These are phyloP conservation scores for Trisateles emortualis DNA, from an alignment of 2,888 invertebrate species.

Conservation along the genomic window DNA sequence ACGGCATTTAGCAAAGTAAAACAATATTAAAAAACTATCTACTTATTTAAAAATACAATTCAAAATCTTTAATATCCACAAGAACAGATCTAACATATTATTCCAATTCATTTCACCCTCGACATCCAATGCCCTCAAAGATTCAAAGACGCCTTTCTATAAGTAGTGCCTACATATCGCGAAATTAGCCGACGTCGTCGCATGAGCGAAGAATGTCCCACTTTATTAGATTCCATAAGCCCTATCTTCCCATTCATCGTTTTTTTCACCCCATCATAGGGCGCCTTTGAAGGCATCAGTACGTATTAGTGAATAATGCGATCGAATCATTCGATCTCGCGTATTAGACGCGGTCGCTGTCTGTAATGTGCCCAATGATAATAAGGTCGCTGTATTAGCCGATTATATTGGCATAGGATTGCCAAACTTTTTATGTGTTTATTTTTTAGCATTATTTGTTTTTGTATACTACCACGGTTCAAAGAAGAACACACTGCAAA, in stretches of 20 bases:
- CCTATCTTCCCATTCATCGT: slow-evolving; percentile 82
- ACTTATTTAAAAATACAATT: neutral
- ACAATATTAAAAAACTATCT: neutral
- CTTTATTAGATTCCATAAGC: slow-evolving; percentile 85
- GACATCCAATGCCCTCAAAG: slow-evolving; percentile 31
- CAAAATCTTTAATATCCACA: too few relatives aligned
- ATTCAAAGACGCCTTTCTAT: slow-evolving; percentile 26
- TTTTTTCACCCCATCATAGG: slow-evolving; percentile 75
- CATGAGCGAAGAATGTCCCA: slow-evolving; percentile 73
- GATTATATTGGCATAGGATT: slow-evolving; percentile 61
- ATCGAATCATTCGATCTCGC: slow-evolving; percentile 79
- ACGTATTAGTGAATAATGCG: slow-evolving; percentile 83
- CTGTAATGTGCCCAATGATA: slow-evolving; percentile 77
- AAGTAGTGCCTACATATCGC: slow-evolving; percentile 39
- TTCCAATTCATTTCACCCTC: slow-evolving; percentile 17
- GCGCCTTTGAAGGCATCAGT: slow-evolving; percentile 75
- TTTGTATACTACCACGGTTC: too few relatives aligned
- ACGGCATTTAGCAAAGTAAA: too few relatives aligned
- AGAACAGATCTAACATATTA: slow-evolving; percentile 4
- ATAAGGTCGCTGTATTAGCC: slow-evolving; percentile 76
- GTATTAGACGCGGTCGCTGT: slow-evolving; percentile 70
- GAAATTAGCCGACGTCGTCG: slow-evolving; percentile 69
- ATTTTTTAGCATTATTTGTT: neutral
- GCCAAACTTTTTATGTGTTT: slow-evolving; percentile 52
- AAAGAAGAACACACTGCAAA: too few relatives aligned